Conservation (phyloP, 92 coral and sea anemone species). For the Muricea muricata region DNA sequence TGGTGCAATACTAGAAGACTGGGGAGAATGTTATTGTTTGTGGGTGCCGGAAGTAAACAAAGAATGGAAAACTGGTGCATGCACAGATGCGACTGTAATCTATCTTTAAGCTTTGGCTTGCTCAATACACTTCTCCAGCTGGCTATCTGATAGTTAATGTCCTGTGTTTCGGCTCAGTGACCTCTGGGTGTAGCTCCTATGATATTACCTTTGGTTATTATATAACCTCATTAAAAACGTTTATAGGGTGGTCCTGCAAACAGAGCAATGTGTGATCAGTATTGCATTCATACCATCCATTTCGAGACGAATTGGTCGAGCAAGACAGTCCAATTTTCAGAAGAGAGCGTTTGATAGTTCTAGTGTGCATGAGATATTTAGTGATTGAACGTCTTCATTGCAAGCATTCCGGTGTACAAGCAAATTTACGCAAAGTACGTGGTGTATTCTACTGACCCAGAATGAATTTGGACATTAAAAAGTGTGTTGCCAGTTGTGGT, state of each 20-base stretch:
- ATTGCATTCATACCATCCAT: neutral
- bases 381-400: neutral
- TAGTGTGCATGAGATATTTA: neutral
- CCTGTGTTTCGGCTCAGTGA: too few species aligned
- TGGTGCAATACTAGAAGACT: too few species aligned
- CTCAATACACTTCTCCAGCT: too few species aligned
- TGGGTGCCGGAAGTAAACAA: too few species aligned
- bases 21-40: too few species aligned
- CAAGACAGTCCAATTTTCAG: neutral
- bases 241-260: conserved; percentile 21
- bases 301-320: conserved; percentile 41
- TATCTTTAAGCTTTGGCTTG: too few species aligned
- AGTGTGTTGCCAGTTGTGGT: neutral
- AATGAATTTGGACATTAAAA: neutral
- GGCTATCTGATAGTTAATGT: too few species aligned
- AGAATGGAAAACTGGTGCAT: too few species aligned
- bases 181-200: too few species aligned
- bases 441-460: neutral
- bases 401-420: neutral
- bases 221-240: neutral
- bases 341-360: neutral
- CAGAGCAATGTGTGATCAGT: neutral
- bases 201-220: too few species aligned
- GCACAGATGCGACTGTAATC: too few species aligned
- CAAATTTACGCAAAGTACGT: neutral